Evolutionary conservation across 2,113 vertebrate species (phyloP).

Genomic region (Spizaetus ornatus): DNA sequence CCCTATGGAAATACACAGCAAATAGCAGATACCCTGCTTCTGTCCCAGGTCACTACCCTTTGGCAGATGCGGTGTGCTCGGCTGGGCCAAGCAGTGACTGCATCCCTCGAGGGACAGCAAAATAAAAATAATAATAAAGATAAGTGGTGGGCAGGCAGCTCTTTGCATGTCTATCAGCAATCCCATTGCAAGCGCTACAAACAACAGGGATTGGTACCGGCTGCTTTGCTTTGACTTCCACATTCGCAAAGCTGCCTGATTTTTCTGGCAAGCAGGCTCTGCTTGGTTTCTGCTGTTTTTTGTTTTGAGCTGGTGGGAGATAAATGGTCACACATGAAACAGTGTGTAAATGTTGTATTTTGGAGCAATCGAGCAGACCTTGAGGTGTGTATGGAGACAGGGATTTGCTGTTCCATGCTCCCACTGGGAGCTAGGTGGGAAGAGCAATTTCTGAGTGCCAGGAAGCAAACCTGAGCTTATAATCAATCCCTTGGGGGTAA

Average conservation of each 20-base stretch:
- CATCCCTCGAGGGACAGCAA: neutral
- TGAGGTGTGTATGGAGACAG: accelerated
- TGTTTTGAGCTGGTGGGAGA: neutral
- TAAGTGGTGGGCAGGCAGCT: neutral
- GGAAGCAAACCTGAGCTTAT: neutral
- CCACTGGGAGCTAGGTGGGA: neutral
- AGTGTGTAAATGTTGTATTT: neutral
- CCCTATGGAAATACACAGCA: accelerated
- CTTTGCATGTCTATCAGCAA: neutral
- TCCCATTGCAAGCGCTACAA: accelerated
- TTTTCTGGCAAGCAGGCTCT: neutral
- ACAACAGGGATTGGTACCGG: neutral
- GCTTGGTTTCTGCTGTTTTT: neutral
- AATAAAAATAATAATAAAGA: neutral
- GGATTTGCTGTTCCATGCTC: neutral
- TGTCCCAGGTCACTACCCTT: accelerated
- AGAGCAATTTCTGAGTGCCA: neutral
- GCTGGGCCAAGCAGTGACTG: neutral
- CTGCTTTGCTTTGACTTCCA: neutral
- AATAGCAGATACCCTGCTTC: neutral
- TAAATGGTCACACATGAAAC: accelerated
- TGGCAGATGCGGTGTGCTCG: neutral
- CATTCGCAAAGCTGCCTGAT: neutral
- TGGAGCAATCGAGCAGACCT: neutral
- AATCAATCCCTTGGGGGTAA: neutral